Evolutionary conservation across 2,797 vertebrate genomes (phyloP), one percentile per base, ranked within the genome.

Genomic region (Channa striata): DNA sequence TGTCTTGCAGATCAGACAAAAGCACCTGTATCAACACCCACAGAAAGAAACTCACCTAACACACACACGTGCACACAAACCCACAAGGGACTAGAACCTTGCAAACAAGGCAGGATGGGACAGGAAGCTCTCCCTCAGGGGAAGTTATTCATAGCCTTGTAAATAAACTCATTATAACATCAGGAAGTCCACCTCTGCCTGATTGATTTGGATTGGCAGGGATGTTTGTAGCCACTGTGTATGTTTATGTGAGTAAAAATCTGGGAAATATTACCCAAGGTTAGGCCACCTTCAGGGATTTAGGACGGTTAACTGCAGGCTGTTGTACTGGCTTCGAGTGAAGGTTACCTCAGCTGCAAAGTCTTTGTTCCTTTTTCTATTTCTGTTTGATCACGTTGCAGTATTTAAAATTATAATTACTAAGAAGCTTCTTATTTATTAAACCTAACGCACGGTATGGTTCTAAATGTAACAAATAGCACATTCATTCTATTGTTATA

Each of bases 161-260:
- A 91, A 93, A 93, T 89, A 92, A 91, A 91, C 78, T 87, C 73
- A 87, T 89, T 85, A 86, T 68, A 87, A 90, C 77, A 90, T 58
- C 59, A 90, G 89, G 83, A 93, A 85, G 84, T 90, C 64, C 74
- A 87, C 42, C 43, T 80, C 77, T 11, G 64, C 61, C 63, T 68
- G 72, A 73, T 75, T 86, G 74, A 74, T 74, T 65, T 60, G 65
- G 70, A 86, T 50, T 78, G 56, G 52, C 78, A 67, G 25, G 39
- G 48, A 82, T 33, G 46, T 16, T 63, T 42, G 44, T 37, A 85
- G 54, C 34, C 48, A 66, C 23, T 60, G 20, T 67, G 42, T 74
- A 61, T 74, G 68, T 62, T 20, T 67, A 19, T 69, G 57, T 73
- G 61, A 39, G 42, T 54, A 23, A 72, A n/a, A 67, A 53, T 63